Percentiles rank a stretch among this genome's conserved stretches.
Conservation (phyloP, 2,113 vertebrate genomes). For the Pantherophis guttatus region DNA sequence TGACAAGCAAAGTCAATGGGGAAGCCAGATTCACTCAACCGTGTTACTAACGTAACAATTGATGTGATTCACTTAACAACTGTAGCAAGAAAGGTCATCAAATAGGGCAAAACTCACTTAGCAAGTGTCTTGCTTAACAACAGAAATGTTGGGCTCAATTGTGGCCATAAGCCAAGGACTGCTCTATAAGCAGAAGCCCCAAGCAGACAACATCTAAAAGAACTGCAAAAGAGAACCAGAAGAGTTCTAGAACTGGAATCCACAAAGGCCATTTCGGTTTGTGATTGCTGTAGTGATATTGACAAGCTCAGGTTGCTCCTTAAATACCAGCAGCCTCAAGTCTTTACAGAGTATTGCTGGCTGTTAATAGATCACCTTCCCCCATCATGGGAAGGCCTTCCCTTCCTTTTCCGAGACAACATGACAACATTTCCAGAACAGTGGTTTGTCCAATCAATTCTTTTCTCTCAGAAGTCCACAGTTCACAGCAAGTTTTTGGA, state of each 20-base stretch:
- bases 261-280: not conserved
- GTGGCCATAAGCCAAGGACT: not conserved
- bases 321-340: not conserved
- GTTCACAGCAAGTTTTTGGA: not conserved
- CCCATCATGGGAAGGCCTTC: not conserved
- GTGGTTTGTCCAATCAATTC: not conserved
- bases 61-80: not conserved
- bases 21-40: not conserved
- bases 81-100: not conserved
- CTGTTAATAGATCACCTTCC: not conserved
- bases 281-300: not conserved
- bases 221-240: not conserved
- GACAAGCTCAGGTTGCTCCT: not conserved
- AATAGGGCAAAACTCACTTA: not conserved
- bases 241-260: not conserved
- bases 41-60: not conserved
- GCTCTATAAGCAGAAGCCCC: not conserved
- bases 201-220: not conserved
- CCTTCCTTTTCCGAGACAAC: not conserved
- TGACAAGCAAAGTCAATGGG: not conserved
- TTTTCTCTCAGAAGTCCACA: not conserved
- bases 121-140: not conserved
- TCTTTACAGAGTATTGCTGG: not conserved
- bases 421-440: not conserved
- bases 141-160: not conserved